Conservation (phyloP, 23 tunicate genomes). For the Halocynthia aurantium region DNA sequence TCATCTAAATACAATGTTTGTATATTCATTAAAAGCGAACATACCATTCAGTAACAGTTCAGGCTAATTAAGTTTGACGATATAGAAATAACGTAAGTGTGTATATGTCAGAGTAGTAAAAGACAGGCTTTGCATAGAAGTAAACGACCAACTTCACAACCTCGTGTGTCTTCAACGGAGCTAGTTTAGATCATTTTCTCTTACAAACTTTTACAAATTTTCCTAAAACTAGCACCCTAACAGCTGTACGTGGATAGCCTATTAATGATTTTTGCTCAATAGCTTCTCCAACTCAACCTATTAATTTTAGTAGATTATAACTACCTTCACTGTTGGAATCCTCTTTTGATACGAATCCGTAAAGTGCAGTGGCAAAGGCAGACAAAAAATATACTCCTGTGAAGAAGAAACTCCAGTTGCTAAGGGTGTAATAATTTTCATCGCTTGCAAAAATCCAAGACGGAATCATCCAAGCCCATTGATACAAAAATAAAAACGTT, state of each 20-base stretch:
- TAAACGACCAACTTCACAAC: no score
- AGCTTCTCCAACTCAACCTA: no score
- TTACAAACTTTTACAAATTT: no score
- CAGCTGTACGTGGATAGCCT: no score
- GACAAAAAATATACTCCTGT: constrained; percentile 14
- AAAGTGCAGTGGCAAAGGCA: constrained; percentile 4
- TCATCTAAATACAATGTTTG: neutral
- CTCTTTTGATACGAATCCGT: neutral
- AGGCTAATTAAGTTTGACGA: neutral
- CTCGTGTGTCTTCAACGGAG: no score
- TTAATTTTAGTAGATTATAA: no score
- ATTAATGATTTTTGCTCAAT: no score
- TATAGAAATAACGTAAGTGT: neutral
- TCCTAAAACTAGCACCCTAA: no score
- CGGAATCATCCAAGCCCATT: constrained; percentile 27
- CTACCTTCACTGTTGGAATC: neutral
- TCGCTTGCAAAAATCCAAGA: constrained; percentile 12
- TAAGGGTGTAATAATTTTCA: neutral
- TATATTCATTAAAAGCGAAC: neutral
- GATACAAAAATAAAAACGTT: constrained; percentile 7
- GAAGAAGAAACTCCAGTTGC: constrained; percentile 24
- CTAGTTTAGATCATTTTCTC: no score
- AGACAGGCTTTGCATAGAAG: no score
- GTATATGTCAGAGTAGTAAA: neutral
- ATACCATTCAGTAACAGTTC: neutral